phyloP scores from a whole-genome alignment of 1,140 invertebrate species.

The Meloidogyne hapla region DNA sequence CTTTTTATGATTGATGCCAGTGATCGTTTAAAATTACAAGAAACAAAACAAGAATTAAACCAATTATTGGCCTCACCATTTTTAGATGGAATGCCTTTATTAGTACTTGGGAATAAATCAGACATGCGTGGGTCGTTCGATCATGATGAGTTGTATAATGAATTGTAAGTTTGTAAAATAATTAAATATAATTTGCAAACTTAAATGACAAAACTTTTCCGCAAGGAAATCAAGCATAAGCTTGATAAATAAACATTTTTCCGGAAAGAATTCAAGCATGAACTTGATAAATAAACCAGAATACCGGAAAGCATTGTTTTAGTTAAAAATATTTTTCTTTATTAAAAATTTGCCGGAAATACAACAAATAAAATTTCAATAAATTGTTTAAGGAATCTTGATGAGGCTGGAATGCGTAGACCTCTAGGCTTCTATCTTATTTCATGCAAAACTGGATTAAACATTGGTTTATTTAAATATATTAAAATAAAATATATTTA shows the following conservation, averaged over 20 bases:
- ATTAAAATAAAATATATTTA: neutral
- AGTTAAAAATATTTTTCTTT: no score
- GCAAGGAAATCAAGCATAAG: no score
- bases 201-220: no score
- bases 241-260: no score
- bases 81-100: neutral
- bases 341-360: no score
- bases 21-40: neutral
- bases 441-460: neutral
- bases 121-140: neutral
- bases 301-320: no score
- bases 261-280: no score
- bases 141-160: neutral
- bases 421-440: neutral
- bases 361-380: neutral
- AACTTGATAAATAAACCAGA: no score
- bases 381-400: neutral
- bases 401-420: neutral
- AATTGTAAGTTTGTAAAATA: neutral
- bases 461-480: neutral
- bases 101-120: neutral
- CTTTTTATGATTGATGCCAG: neutral
- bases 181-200: no score
- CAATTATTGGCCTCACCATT: neutral
- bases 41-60: neutral